phyloP scores from a whole-genome alignment of 2,113 vertebrate genomes.

The Dermatemys mawii region DNA sequence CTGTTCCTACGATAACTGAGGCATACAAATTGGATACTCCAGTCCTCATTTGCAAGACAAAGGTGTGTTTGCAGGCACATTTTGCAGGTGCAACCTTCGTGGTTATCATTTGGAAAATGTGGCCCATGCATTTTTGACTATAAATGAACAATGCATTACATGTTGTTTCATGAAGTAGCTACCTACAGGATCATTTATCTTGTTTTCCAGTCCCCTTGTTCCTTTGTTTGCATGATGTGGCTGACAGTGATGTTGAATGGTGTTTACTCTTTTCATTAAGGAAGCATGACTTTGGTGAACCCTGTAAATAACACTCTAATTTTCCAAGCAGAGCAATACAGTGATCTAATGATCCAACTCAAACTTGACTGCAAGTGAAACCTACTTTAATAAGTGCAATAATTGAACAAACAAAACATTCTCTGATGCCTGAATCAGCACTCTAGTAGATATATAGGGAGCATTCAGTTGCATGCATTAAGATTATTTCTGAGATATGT shows the following conservation, averaged over 20 bases:
- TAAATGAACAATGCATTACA: rapidly evolving
- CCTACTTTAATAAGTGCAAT: conserved; percentile 20
- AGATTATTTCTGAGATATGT: background rate
- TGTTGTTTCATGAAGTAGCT: background rate
- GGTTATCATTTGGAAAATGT: background rate
- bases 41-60: background rate
- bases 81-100: background rate
- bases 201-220: background rate
- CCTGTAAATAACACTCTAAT: conserved; percentile 47
- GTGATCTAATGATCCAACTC: background rate
- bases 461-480: conserved; percentile 57
- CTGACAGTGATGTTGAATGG: background rate
- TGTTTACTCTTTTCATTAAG: background rate
- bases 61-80: rapidly evolving
- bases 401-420: background rate
- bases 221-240: background rate
- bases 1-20: background rate
- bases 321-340: conserved; percentile 4
- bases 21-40: background rate
- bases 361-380: conserved; percentile 32
- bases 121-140: background rate
- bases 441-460: background rate
- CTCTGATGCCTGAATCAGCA: conserved; percentile 12
- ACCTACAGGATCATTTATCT: rapidly evolving
- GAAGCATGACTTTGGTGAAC: conserved; percentile 23